Evolutionary conservation across 1,140 invertebrate species (phyloP), one percentile per base, ranked within the genome.

Genomic region (Spodoptera litura): DNA sequence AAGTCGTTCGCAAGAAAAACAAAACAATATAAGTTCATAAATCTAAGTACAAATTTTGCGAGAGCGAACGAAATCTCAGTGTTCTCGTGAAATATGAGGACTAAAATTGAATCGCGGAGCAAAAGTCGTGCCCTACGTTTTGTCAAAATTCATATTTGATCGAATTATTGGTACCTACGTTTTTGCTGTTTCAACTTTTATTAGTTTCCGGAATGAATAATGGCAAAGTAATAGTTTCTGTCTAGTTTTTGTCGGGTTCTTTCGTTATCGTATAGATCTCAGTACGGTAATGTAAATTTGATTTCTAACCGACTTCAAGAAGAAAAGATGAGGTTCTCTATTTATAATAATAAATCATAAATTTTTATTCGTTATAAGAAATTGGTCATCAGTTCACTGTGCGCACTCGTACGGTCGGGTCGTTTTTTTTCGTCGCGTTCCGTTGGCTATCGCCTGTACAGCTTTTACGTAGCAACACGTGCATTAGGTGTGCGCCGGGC

Each of bases 11-110:
- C 38, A 44, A 44, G 38, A 44, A 12, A 52, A 68, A 68, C 64
- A 68, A 68, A 68, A 68, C 64, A 25, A 44, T 31, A 52, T 25
- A 68, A 68, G 64, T 68, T 68, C n/a, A 68, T 68, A 68, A 68
- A 68, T 68, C 64, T 68, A 35, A 68, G 58, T 31, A 59, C 3
- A 52, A 27, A 49, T 68, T 68, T 15, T 11, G 27, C 38, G 38
- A 44, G 27, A 20, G 25, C 64, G 2, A 49, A 31, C 35, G 44
- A 68, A 68, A 68, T 68, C 64, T 51, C 44, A 25, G 10, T 20
- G 49, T 68, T 68, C 64, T 49, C 15, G 35, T 52, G 64, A 68
- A 68, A 52, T 68, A 68, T 68, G 64, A 25, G 64, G 10, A 52
- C 15, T 44, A 20, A 68, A 68, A 68, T 68, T 68, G 64, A 68